Evolutionary conservation across 2,113 vertebrate species (phyloP).

Genomic region (Oophaga pumilio): DNA sequence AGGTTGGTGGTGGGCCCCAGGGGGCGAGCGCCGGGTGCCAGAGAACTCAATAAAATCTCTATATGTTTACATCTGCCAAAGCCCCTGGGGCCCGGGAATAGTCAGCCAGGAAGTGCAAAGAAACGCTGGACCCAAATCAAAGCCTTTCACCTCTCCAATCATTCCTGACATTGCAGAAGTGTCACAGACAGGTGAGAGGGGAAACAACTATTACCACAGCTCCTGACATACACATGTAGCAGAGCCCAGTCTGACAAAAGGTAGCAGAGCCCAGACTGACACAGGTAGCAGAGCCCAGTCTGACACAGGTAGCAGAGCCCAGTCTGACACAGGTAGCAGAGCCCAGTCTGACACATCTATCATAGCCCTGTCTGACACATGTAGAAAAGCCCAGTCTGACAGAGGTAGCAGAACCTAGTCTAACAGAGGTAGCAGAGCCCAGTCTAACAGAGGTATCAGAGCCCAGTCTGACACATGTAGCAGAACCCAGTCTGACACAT

Average conservation of each 20-base stretch:
- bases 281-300: no score
- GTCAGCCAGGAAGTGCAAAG: conserved; percentile 66
- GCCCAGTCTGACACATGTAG: no score
- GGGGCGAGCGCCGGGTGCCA: conserved; percentile 60
- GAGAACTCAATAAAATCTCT: conserved; percentile 62
- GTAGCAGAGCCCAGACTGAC: no score
- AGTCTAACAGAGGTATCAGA: no score
- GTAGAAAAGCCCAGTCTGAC: no score
- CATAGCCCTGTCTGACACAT: no score
- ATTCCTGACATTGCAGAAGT: conserved; percentile 61
- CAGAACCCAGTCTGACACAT: no score
- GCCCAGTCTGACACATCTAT: no score
- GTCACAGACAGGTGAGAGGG: conserved; percentile 59
- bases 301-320: no score
- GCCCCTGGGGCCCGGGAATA: conserved; percentile 59
- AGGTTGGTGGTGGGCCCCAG: conserved; percentile 48
- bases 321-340: no score
- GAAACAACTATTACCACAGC: conserved; percentile 8
- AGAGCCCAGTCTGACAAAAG: background rate
- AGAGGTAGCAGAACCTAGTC: no score
- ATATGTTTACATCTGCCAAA: conserved; percentile 68
- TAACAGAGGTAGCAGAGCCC: no score
- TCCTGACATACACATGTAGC: background rate
- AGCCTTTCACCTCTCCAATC: conserved; percentile 54
- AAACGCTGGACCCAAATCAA: conserved; percentile 60